Evolutionary conservation across 92 coral and sea anemone genomes (phyloP), one percentile per base, ranked within the genome.

Genomic region (Desmophyllum pertusum): DNA sequence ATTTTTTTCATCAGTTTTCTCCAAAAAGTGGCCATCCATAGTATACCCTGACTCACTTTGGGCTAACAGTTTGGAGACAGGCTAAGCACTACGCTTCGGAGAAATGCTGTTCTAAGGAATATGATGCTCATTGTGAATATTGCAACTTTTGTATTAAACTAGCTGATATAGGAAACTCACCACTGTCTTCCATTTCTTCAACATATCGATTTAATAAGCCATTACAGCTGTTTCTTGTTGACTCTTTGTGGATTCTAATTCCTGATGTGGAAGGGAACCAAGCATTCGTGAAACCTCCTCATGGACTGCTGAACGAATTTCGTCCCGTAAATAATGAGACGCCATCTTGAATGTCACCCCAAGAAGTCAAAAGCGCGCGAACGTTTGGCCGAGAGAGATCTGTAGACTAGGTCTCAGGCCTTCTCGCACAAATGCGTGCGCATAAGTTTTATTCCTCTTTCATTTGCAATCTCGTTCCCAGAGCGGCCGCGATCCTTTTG

Each of bases 261-360:
- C 37, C n/a, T n/a, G n/a, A n/a, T n/a, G n/a, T n/a, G n/a, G n/a
- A 10, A 76, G 81, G 50, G 88, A 39, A 57, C 83, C 62, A 84
- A 84, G 83, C 76, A 84, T 62, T 73, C 65, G 66, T n/a, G 83
- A 74, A 27, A 84, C 83, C 83, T 84, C 83, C 51, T 84, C 83
- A 17, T 40, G 69, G 30, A 85, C 77, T 39, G 88, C 78, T 51
- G 79, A 70, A 79, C 73, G 79, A 64, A 85, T 85, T 69, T 84
- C 67, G 55, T 75, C 66, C 8, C 69, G 43, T 25, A 84, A 66
- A 70, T 61, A 71, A 75, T 75, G 19, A 65, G 87, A 83, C 55
- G 57, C 73, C 87, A 83, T 83, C 67, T 81, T 77, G 71, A 25
- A 23, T 77, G 71, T 61, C 10, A 38, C 53, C 81, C n/a, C n/a